Conservation (phyloP, 2,113 vertebrate genomes). For the Empidonax alnorum region DNA sequence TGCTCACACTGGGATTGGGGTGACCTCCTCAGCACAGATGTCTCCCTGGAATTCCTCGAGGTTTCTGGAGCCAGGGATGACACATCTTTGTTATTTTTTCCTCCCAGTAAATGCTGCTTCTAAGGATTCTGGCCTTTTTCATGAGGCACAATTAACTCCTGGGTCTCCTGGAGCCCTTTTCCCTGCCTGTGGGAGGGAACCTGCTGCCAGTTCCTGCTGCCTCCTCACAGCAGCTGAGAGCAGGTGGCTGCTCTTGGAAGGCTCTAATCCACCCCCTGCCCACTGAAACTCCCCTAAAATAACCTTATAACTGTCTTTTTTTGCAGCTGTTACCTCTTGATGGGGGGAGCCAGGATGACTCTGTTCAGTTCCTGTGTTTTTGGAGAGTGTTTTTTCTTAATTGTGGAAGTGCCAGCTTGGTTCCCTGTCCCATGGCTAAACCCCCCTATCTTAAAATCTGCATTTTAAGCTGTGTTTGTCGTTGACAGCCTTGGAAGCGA, state of each 20-base stretch:
- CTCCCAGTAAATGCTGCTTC: not conserved
- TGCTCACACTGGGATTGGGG: not conserved
- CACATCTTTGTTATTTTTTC: not conserved
- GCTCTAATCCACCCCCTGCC: not conserved
- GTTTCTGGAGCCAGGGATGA: not conserved
- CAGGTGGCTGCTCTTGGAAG: not conserved
- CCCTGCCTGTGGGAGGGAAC: not conserved
- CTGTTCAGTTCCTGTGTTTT: not conserved
- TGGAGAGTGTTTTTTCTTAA: not conserved
- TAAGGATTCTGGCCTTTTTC: not conserved
- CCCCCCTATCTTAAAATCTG: not conserved
- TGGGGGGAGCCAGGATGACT: not conserved
- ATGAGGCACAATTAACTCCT: accelerated
- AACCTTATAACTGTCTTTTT: not conserved
- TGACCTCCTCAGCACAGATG: not conserved
- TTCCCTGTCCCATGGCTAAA: not conserved
- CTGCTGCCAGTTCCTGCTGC: not conserved
- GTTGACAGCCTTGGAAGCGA: not conserved
- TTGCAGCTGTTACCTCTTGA: not conserved
- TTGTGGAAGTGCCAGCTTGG: not conserved
- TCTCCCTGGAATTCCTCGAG: not conserved
- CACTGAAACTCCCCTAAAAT: not conserved
- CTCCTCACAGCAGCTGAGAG: not conserved
- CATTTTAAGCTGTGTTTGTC: not conserved
- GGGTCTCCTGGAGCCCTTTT: not conserved